Evolutionary conservation across 92 coral and sea anemone species (phyloP), one percentile per base, ranked within the genome.

Genomic region (Palythoa heliodiscus): DNA sequence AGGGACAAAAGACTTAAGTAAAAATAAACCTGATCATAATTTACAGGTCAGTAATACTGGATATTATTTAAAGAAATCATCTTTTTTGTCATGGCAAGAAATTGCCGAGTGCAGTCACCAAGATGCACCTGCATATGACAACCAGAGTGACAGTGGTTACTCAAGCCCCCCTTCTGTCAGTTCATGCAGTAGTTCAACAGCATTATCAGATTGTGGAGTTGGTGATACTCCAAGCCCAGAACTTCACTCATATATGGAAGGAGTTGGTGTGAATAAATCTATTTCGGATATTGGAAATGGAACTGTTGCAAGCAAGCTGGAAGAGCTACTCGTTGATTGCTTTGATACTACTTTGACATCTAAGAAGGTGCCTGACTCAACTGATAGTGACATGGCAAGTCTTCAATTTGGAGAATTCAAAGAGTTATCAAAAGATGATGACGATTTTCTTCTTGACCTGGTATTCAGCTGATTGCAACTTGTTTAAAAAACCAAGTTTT

Each of bases 91-190:
- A 82, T 91, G 90, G 92, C 90, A 85, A 29, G 94, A 91, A 58
- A 75, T 83, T 39, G 90, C 78, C 19, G 93, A 90, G 47, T 86
- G 88, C 69, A 73, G 58, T 29, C 75, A 71, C 78, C 82, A 72
- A 73, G 22, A 70, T 4, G 54, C 1, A 19, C 64, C 15, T 66
- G 89, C 77, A 37, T 50, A 22, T 14, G 94, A 95, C 43, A 60
- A 54, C 80, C 95, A 82, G 53, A 96, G 95, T 77, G 98, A 96
- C 73, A 96, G 98, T 88, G 98, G 98, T 1, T 96, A 96, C 78
- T 96, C 98, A 2, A 96, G 98, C 73, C 98, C 98, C 6, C 91
- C 92, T 1, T 96, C 98, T 12, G 94, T 94, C 52, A 91, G 98
- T 50, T 96, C 98, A 12, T 93, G 98, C 76, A 61, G 92, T 19